Base-by-base conservation (phyloP, 2,113 vertebrate species). In the Ailurus styani region DNA sequence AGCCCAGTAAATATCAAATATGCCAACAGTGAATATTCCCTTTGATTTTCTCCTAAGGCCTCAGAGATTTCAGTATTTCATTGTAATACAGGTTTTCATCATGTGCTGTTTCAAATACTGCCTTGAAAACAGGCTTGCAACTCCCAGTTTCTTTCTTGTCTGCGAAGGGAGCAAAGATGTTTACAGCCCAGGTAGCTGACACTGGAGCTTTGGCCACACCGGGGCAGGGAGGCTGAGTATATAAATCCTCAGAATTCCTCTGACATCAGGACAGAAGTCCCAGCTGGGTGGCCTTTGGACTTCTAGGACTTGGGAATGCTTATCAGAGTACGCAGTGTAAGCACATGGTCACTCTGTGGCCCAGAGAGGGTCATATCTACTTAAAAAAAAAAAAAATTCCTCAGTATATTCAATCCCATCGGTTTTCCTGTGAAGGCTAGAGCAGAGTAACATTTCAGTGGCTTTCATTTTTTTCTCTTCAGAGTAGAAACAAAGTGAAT, bases 1-100 rank as follows among this genome's bases (percentile, higher is more conserved):
- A 20, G 10, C 0, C 57, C 9, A 29, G 62, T 34, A 85, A 47
- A 50, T 72, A 75, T 50, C 55, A 88, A 81, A 64, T 62, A 45
- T 9, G 18, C 23, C 18, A 70, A 27, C 0, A 0, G 42, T 37
- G 29, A 72, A 57, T 2, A 72, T 42, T 77, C 37, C 15, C 64
- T 82, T 95, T 92, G 70, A 75, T 52, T 93, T 95, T n/a, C 23
- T 90, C 34, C 31, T 14, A 31, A 87, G 37, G 23, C 40, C 66
- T 42, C 23, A 70, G 34, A 68, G 34, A 89, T 72, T 72, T 82
- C 20, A 86, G 37, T 77, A 40, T 96, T 89, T 81, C 75, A 8
- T 13, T n/a, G 3, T 27, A 89, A 62, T 37, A 47, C 47, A 42
- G 20, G 27, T 79, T 88, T 95, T 91, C 64, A 47, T 72, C 12